phyloP scores from a whole-genome alignment of 2,797 vertebrate genomes.

The Pristis pectinata region DNA sequence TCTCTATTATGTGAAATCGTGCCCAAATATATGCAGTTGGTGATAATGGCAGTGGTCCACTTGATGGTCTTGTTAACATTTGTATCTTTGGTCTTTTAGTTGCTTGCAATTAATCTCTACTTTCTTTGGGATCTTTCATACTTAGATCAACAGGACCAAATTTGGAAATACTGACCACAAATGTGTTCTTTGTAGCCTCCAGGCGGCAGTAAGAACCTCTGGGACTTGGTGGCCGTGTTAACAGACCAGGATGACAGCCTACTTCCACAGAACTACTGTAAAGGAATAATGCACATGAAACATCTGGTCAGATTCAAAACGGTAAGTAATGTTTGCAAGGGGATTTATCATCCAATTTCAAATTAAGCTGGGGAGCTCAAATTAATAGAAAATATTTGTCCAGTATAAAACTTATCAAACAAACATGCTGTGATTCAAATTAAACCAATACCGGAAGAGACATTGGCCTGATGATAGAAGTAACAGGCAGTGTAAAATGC shows the following conservation, averaged over 20 bases:
- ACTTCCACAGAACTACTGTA: slow-evolving; percentile 81
- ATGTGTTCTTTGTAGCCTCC: slow-evolving; percentile 63
- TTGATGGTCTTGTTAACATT: not conserved
- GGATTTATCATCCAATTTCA: not conserved
- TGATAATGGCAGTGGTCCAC: not conserved
- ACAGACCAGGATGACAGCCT: slow-evolving; percentile 88
- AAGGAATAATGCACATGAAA: slow-evolving; percentile 92
- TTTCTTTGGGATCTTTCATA: not conserved
- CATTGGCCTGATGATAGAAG: not conserved
- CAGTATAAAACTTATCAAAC: not conserved
- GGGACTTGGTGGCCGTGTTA: slow-evolving; percentile 86
- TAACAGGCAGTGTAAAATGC: not conserved
- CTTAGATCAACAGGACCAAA: not conserved
- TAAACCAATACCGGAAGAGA: not conserved
- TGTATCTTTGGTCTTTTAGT: not conserved
- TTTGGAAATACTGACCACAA: no score
- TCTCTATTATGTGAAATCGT: no score
- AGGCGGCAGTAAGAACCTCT: slow-evolving; percentile 88
- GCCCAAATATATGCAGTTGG: no score
- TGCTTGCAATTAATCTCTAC: not conserved
- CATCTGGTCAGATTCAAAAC: slow-evolving; percentile 86
- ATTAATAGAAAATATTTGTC: not conserved
- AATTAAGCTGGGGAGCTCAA: not conserved
- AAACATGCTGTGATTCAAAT: not conserved
- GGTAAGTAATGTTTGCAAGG: slow-evolving; percentile 56